Evolutionary conservation across 1,140 invertebrate genomes (phyloP).

Genomic region (Asbolus verrucosus): DNA sequence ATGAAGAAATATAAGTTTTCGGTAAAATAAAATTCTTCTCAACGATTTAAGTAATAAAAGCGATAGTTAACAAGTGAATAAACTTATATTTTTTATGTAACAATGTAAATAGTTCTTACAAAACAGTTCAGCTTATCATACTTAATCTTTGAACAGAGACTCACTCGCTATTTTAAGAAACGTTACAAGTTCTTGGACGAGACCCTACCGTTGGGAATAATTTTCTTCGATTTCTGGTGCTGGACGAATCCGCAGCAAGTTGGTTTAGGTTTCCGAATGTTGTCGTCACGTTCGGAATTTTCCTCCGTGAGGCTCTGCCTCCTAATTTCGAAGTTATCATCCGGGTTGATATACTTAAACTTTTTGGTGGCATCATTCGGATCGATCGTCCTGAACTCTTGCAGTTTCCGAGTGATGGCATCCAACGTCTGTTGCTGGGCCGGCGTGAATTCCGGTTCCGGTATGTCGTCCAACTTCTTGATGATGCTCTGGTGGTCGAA

Average conservation of each 20-base stretch:
- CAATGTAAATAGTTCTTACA: too few species aligned
- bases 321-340: slow-evolving; percentile 18
- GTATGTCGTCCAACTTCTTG: not conserved
- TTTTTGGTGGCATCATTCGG: not conserved
- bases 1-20: too few species aligned
- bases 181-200: too few species aligned
- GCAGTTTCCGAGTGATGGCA: not conserved
- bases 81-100: too few species aligned
- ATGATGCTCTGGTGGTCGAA: slow-evolving; percentile 11
- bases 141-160: too few species aligned
- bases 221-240: not conserved
- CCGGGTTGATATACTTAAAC: not conserved
- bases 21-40: too few species aligned
- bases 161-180: too few species aligned
- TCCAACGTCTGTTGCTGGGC: not conserved
- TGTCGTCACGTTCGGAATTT: not conserved
- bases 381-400: slow-evolving; percentile 18
- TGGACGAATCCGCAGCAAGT: slow-evolving; percentile 6
- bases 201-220: not conserved
- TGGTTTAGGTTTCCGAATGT: too few species aligned
- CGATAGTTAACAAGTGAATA: too few species aligned
- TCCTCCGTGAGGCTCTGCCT: not conserved
- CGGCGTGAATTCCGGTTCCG: not conserved
- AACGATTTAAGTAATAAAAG: too few species aligned
- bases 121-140: too few species aligned